Evolutionary conservation across 2,888 invertebrate genomes (phyloP).

Genomic region (Drosophila acutilabella): DNA sequence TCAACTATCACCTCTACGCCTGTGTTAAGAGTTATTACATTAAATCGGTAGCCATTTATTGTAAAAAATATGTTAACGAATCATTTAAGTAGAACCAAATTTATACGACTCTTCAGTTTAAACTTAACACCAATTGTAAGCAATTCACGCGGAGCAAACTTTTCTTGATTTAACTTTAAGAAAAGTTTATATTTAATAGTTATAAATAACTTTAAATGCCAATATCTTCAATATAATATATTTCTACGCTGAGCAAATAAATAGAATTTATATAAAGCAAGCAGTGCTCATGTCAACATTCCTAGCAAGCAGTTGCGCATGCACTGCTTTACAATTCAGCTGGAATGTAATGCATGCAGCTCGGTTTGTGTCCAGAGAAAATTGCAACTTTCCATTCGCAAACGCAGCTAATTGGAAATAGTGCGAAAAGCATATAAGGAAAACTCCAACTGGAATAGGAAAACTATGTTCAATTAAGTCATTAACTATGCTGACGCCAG

Average conservation of each 20-base stretch:
- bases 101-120: no score
- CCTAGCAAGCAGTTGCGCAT: conserved; percentile 50
- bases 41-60: no score
- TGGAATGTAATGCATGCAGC: conserved; percentile 23
- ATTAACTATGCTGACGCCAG: conserved; percentile 14
- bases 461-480: neutral
- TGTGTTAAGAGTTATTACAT: no score
- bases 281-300: conserved; percentile 30
- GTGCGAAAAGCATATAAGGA: conserved; percentile 5
- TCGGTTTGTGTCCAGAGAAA: conserved; percentile 66
- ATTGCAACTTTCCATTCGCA: conserved; percentile 46
- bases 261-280: neutral
- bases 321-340: conserved; percentile 50
- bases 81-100: no score
- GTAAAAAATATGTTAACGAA: no score
- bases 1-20: no score
- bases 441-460: conserved; percentile 33
- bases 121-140: no score
- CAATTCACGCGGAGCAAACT: no score
- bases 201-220: no score
- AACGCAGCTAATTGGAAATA: conserved; percentile 27
- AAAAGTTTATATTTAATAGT: neutral
- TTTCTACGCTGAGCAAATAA: no score
- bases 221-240: neutral
- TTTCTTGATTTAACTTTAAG: neutral